phyloP scores from a whole-genome alignment of 2,113 vertebrate genomes.

The Cottus gobio region DNA sequence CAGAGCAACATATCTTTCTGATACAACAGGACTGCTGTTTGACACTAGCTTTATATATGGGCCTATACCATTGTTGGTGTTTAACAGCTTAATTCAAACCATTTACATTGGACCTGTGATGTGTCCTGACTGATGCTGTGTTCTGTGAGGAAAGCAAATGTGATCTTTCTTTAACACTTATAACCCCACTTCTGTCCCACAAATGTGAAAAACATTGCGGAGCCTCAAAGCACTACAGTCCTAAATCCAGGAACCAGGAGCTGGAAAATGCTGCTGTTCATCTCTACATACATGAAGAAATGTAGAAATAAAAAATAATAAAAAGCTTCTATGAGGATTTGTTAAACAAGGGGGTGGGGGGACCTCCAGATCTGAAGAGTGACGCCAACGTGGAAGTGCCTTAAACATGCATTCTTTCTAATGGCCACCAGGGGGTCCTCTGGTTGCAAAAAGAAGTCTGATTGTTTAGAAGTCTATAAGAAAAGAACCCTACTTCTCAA shows the following conservation, averaged over 20 bases:
- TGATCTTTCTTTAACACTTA: neutral
- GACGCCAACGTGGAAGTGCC: neutral
- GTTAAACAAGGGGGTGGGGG: neutral
- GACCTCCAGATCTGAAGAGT: neutral
- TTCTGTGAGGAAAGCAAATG: neutral
- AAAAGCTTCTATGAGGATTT: conserved; percentile 34
- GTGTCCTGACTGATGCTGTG: neutral
- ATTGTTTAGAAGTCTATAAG: neutral
- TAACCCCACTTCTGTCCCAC: neutral
- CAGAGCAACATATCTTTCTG: neutral
- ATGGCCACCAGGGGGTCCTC: neutral
- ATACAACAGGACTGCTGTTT: neutral
- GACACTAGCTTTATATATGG: neutral
- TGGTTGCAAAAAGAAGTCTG: neutral
- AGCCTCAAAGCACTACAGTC: too few relatives aligned
- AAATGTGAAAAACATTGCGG: neutral
- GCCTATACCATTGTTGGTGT: neutral
- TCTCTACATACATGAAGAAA: conserved; percentile 23
- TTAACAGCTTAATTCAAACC: neutral
- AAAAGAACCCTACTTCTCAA: neutral
- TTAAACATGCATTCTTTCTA: neutral
- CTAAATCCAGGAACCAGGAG: conserved; percentile 1
- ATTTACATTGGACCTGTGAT: neutral
- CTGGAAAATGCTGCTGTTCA: conserved; percentile 1
- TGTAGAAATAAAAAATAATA: conserved; percentile 10